phyloP scores from a whole-genome alignment of 2,113 vertebrate species.

The Phyllostomus discolor region DNA sequence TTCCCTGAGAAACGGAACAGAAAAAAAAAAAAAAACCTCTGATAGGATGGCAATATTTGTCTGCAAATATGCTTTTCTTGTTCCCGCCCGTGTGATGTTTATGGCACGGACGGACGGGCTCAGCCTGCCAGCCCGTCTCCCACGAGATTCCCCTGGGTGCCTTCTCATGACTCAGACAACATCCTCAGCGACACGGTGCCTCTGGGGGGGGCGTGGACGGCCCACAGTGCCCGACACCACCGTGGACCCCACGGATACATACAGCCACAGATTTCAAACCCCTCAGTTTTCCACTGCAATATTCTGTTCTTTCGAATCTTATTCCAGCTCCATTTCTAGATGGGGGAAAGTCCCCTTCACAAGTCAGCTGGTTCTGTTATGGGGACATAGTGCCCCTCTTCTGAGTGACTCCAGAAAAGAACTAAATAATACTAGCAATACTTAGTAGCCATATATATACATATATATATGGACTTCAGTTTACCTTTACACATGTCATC shows the following conservation, averaged over 20 bases:
- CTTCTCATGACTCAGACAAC: background rate
- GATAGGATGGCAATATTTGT: conserved; percentile 22
- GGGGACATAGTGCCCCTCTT: background rate
- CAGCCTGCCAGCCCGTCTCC: background rate
- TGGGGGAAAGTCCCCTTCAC: background rate
- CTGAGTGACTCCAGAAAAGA: background rate
- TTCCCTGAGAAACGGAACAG: conserved; percentile 60
- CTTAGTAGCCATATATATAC: too few relatives aligned
- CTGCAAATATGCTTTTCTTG: background rate
- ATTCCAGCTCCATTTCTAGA: background rate
- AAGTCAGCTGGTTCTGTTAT: background rate
- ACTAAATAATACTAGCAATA: background rate
- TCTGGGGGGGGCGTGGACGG: background rate
- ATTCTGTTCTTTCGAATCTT: background rate
- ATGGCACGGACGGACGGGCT: background rate
- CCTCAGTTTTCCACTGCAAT: background rate
- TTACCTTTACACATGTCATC: background rate
- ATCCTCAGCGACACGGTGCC: background rate
- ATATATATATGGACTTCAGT: background rate
- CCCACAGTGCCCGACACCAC: background rate
- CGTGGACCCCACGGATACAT: fast-evolving
- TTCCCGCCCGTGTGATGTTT: background rate
- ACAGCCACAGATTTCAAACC: fast-evolving
- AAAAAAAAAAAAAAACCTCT: conserved; percentile 29
- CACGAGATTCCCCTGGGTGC: fast-evolving